A percentile compares a stretch with the other conserved stretches of the same genome.
Evolutionary conservation across 2,113 vertebrate species (phyloP).

Genomic region (Sinocyclocheilus anophthalmus): DNA sequence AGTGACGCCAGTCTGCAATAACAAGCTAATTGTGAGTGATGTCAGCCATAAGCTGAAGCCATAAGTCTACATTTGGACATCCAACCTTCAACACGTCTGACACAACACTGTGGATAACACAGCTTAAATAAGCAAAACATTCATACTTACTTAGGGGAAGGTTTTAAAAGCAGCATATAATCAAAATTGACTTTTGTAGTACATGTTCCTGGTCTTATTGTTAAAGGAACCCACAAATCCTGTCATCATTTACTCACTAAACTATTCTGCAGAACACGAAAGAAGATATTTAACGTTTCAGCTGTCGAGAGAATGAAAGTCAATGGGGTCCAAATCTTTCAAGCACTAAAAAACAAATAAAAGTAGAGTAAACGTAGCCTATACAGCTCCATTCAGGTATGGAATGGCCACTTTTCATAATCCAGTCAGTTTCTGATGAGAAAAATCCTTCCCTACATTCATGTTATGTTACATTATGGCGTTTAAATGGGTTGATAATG

Average conservation of each 20-base stretch:
- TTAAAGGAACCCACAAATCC: background rate
- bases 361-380: background rate
- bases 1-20: slow-evolving; percentile 26
- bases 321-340: background rate
- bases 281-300: background rate
- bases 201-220: background rate
- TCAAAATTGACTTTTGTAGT: background rate
- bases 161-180: background rate
- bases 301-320: background rate
- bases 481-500: too few species aligned
- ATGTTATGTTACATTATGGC: background rate
- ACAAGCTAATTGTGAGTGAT: slow-evolving; percentile 26
- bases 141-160: background rate
- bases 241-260: background rate
- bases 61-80: slow-evolving; percentile 23
- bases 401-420: background rate
- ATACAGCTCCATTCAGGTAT: background rate
- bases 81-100: background rate
- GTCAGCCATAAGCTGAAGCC: slow-evolving; percentile 10
- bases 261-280: background rate
- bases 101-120: background rate
- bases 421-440: background rate
- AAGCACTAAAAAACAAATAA: background rate
- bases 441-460: background rate
- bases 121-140: background rate